Evolutionary conservation across 2,113 vertebrate genomes (phyloP).

Genomic region (Gymnobelideus leadbeateri): DNA sequence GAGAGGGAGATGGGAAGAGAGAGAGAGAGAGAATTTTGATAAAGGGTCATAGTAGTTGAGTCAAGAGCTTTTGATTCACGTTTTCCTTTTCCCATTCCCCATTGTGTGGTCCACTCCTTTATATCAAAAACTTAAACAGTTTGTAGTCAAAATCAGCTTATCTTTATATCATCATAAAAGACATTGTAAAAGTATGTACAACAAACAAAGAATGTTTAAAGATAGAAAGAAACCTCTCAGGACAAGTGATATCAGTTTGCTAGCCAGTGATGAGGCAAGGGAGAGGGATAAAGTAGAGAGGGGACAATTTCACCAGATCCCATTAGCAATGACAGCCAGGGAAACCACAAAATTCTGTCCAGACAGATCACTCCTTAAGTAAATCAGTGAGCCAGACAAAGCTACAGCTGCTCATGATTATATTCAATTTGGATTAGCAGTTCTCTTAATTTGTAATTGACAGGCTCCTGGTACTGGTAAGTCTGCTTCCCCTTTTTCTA

Average conservation of each 20-base stretch:
- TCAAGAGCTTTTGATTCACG: neutral
- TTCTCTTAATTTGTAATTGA: neutral
- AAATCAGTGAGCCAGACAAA: neutral
- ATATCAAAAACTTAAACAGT: neutral
- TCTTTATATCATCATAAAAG: neutral
- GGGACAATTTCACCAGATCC: neutral
- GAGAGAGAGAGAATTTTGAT: neutral
- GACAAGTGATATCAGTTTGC: neutral
- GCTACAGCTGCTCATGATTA: neutral
- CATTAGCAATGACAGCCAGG: neutral
- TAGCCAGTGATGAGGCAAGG: neutral
- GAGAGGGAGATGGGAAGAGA: neutral
- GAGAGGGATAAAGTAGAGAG: neutral
- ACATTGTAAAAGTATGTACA: neutral
- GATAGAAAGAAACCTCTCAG: neutral
- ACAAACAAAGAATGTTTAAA: neutral
- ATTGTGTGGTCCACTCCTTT: neutral
- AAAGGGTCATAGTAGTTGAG: neutral
- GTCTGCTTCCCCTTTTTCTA: neutral
- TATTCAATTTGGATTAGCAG: neutral
- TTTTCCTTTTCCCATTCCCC: neutral
- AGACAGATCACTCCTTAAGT: neutral
- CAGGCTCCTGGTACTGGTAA: neutral
- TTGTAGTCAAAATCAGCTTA: neutral
- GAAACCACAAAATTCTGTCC: neutral